phyloP scores from a whole-genome alignment of 1,140 invertebrate species.

The Bombus polaris region DNA sequence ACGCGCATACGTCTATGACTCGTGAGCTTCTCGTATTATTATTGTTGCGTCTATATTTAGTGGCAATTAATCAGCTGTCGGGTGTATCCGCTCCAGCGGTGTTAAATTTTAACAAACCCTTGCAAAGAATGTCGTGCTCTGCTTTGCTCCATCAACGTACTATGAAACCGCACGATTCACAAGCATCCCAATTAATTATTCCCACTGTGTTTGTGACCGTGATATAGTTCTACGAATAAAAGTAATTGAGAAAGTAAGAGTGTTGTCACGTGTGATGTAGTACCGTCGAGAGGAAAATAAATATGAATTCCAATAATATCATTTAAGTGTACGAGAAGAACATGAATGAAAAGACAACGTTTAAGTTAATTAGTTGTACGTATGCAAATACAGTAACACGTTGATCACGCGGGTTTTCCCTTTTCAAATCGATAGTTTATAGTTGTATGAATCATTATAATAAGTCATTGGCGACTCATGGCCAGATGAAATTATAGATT shows the following conservation, averaged over 20 bases:
- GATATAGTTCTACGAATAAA: not conserved
- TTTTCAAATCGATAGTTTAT: too few relatives aligned
- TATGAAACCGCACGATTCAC: not conserved
- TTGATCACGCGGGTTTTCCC: too few relatives aligned
- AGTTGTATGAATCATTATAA: too few relatives aligned
- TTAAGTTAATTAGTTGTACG: not conserved
- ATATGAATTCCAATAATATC: not conserved
- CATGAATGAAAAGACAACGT: not conserved
- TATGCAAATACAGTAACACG: too few relatives aligned
- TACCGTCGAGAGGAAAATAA: not conserved
- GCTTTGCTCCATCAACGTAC: not conserved
- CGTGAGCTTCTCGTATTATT: conserved; percentile 46
- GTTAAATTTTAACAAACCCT: conserved; percentile 39
- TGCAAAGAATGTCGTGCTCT: conserved; percentile 18
- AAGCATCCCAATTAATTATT: not conserved
- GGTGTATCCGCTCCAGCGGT: conserved; percentile 32
- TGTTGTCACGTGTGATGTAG: not conserved
- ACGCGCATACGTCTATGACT: conserved; percentile 27
- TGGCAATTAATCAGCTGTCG: conserved; percentile 50
- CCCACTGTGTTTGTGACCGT: not conserved
- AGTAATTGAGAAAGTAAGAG: not conserved
- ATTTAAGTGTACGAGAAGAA: not conserved
- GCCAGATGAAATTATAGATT: too few relatives aligned
- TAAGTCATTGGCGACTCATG: too few relatives aligned
- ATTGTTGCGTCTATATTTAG: conserved; percentile 57